Base-by-base conservation (phyloP, 1,140 invertebrate genomes). In the Lepidotrigona ventralis region DNA sequence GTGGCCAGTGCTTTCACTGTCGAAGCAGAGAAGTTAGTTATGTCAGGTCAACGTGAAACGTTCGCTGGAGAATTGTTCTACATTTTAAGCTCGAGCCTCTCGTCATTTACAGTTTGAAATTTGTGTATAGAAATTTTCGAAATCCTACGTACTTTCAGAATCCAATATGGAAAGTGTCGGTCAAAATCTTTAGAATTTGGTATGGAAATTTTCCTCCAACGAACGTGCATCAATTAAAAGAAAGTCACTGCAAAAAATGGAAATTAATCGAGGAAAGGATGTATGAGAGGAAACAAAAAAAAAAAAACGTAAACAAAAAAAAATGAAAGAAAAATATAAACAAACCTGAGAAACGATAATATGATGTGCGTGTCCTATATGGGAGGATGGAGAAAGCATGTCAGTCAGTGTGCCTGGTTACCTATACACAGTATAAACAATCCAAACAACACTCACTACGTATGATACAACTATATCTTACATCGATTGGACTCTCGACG, bases 1-100 rank as follows among this genome's bases (percentile, higher is more conserved):
- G 95, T 96, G 87, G 96, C 95, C 92, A 97, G 94, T 90, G 97
- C 97, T 95, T 97, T 96, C 87, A 96, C 97, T 77, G 81, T 58
- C 17, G 19, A 70, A 58, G 0, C 1, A 19, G 5, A 58, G 0
- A 2, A 66, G 46, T 79, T 58, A 63, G 33, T 33, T 33, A 46
- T 66, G 15, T 71, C n/a, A 0, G 12, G 11, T 29, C 6, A 1
- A 17, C 12, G 23, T 11, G 3, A 26, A 56, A 66, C 19, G 12
- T 23, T 56, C 29, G 39, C 9, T 19, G 54, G 2, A 69, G 54
- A 70, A 77, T 6, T 17, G 39, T 46, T 11, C 9, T 46, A 8
- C 39, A 46, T 14, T 5, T 33, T 29, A 9, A 14, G 15, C 21
- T 15, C 53, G 21, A n/a, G 9, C 0, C n/a, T 51, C 12, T 29